Evolutionary conservation across 2,888 invertebrate genomes (phyloP), one percentile per base, ranked within the genome.

Genomic region (Philopedon plagiatum): DNA sequence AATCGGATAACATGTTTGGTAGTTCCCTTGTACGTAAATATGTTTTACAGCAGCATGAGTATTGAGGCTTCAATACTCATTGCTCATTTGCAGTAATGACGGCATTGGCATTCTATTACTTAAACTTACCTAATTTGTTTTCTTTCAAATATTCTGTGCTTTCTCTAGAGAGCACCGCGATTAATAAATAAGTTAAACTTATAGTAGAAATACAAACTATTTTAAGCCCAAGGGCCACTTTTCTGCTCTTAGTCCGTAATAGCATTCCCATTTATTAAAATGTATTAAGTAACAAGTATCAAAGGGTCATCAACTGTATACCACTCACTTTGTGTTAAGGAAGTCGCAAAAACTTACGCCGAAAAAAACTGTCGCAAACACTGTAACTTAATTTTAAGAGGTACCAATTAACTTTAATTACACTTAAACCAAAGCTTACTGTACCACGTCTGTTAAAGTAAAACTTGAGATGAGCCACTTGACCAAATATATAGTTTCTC

Each of bases 161-260:
- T 18, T 34, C 56, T 34, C 57, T 32, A 37, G 65, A 65, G 32
- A 72, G 15, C 46, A 72, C 51, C 26, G 77, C 78, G 57, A 82
- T 79, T 70, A 83, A 29, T 26, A 80, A 71, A 75, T 82, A 85
- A 67, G 79, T 78, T 54, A 80, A 71, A 29, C 81, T 80, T 66
- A 85, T 79, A 58, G 79, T 76, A 21, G 82, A 63, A 69, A 85
- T 76, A 77, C 80, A 79, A 62, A 82, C 66, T 74, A 84, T 78
- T 78, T 81, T 84, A 71, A 84, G 76, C 49, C 78, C 78, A 57
- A 84, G 75, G 62, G 82, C 81, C 32, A 82, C 75, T 69, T 73
- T 67, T 74, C 75, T 77, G 76, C 80, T 81, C 80, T 79, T 83
- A 82, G 83, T 83, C 83, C 84, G 81, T 75, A 82, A 78, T 67